phyloP scores from a whole-genome alignment of 2,888 invertebrate species.

The Torymus auratus region DNA sequence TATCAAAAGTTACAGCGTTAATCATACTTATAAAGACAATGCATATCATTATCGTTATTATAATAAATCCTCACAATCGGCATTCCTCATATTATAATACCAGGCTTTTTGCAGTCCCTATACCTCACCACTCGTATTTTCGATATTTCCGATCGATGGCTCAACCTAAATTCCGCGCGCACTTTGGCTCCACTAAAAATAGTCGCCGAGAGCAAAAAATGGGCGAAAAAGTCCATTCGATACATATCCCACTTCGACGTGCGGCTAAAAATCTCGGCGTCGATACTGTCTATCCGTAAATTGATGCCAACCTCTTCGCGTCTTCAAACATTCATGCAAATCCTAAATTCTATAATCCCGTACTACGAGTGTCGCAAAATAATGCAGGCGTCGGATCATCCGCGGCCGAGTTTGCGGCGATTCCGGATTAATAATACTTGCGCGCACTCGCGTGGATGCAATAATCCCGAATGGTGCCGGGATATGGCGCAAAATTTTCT shows the following conservation, averaged over 20 bases:
- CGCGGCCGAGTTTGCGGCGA: neutral
- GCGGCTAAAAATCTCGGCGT: too few relatives aligned
- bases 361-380: neutral
- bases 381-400: neutral
- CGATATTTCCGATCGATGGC: slow-evolving; percentile 38
- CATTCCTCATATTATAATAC: neutral
- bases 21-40: too few relatives aligned
- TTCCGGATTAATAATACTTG: neutral
- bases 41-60: too few relatives aligned
- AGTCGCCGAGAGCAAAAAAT: slow-evolving; percentile 10
- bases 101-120: neutral
- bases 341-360: slow-evolving; percentile 34
- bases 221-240: too few relatives aligned
- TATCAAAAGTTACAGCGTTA: neutral
- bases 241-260: too few relatives aligned
- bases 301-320: slow-evolving; percentile 21
- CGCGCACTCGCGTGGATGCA: too few relatives aligned
- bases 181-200: slow-evolving; percentile 41
- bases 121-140: slow-evolving; percentile 25
- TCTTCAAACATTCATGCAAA: slow-evolving; percentile 8
- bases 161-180: slow-evolving; percentile 43
- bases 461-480: too few relatives aligned
- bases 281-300: slow-evolving; percentile 17
- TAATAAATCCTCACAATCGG: neutral
- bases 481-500: neutral